Percentiles rank a stretch among this genome's conserved stretches.
Evolutionary conservation across 2,797 vertebrate genomes (phyloP).

Genomic region (Scyliorhinus canicula): DNA sequence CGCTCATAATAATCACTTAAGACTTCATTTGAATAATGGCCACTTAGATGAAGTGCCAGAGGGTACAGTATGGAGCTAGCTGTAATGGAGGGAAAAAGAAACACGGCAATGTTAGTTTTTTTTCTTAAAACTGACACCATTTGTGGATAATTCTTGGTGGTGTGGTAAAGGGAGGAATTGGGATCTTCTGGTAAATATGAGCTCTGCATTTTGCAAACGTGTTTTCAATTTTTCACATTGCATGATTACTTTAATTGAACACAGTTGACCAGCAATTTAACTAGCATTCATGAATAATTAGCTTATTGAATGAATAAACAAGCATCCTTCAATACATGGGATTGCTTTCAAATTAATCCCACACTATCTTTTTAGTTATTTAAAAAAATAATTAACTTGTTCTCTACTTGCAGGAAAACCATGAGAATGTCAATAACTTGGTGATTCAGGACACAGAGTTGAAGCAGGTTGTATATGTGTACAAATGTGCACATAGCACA

Average conservation of each 20-base stretch:
- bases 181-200: too few relatives aligned
- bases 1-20: neutral
- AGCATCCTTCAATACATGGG: neutral
- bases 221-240: neutral
- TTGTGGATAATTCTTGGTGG: neutral
- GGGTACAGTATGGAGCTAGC: neutral
- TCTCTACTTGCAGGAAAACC: slow-evolving; percentile 72
- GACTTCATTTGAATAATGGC: neutral
- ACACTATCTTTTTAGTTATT: neutral
- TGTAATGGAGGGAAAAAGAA: neutral
- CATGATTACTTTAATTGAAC: neutral
- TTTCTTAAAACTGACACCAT: neutral
- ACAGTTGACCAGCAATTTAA: neutral
- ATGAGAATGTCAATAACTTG: slow-evolving; percentile 72
- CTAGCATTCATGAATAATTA: neutral
- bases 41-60: neutral
- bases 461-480: slow-evolving; percentile 90
- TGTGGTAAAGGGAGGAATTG: too few relatives aligned
- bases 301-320: neutral
- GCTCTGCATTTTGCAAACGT: neutral
- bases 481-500: slow-evolving; percentile 81
- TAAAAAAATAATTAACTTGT: neutral
- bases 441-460: slow-evolving; percentile 79
- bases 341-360: neutral
- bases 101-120: neutral